phyloP scores from a whole-genome alignment of 2,888 invertebrate genomes.

The Arge pagana region DNA sequence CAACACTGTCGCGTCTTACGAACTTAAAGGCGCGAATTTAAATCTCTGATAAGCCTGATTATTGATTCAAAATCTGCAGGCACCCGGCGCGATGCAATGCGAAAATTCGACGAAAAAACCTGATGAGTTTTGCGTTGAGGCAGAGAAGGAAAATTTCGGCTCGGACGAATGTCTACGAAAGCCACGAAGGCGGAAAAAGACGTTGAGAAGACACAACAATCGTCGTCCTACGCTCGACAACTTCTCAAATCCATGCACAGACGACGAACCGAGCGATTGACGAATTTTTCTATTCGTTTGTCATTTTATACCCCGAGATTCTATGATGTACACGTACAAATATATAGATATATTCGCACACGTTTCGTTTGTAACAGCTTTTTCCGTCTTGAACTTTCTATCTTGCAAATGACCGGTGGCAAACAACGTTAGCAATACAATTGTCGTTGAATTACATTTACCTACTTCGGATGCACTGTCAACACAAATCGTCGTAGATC shows the following conservation, averaged over 20 bases:
- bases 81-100: background rate
- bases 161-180: constrained; percentile 12
- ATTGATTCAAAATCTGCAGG: too few relatives aligned
- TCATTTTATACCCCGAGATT: constrained; percentile 2
- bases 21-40: too few relatives aligned
- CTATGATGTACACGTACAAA: background rate
- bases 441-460: too few relatives aligned
- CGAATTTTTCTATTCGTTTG: background rate
- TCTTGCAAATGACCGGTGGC: too few relatives aligned
- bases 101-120: constrained; percentile 2
- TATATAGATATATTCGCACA: too few relatives aligned
- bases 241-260: background rate
- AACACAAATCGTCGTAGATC: too few relatives aligned
- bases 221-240: background rate
- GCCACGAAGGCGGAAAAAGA: constrained; percentile 7
- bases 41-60: too few relatives aligned
- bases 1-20: too few relatives aligned
- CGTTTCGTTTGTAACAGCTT: too few relatives aligned
- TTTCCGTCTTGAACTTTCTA: too few relatives aligned
- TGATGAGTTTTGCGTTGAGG: background rate
- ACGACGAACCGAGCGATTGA: constrained; percentile 9
- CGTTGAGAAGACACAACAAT: constrained; percentile 7
- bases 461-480: too few relatives aligned
- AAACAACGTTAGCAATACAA: too few relatives aligned
- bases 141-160: constrained; percentile 5